A percentile compares a stretch with the other conserved stretches of the same genome.
Evolutionary conservation across 2,888 invertebrate genomes (phyloP).

Genomic region (Volucella zonaria): DNA sequence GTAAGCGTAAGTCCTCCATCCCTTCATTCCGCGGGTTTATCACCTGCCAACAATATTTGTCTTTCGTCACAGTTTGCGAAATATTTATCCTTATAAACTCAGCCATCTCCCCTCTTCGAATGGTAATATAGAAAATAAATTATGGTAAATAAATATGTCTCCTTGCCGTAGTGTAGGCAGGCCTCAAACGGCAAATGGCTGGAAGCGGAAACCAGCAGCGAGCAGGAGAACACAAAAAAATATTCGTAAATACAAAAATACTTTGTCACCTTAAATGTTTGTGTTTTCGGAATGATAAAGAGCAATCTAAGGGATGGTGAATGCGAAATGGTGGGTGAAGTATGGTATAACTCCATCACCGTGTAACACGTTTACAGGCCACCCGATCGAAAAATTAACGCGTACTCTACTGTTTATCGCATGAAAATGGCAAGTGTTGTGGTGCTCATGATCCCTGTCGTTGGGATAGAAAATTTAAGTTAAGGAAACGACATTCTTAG

Average conservation of each 20-base stretch:
- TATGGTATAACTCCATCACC: not conserved
- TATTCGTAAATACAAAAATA: not conserved
- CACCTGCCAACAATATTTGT: slow-evolving; percentile 38
- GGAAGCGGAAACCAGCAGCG: slow-evolving; percentile 9
- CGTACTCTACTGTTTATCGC: slow-evolving; percentile 22
- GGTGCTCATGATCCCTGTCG: not conserved
- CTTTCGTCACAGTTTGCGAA: not conserved
- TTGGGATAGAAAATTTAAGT: slow-evolving; percentile 9
- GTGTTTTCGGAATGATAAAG: slow-evolving; percentile 2
- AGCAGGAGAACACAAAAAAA: not conserved
- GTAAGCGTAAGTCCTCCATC: not conserved
- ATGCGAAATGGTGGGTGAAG: not conserved
- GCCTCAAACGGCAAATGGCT: slow-evolving; percentile 32
- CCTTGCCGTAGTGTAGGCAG: slow-evolving; percentile 5
- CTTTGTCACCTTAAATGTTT: not conserved
- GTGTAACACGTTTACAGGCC: not conserved
- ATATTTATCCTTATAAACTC: not conserved
- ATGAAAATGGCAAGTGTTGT: slow-evolving; percentile 32
- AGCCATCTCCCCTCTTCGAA: not conserved
- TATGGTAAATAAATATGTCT: slow-evolving; percentile 49
- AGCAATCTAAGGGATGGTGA: not conserved
- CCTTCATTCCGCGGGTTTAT: slow-evolving; percentile 26
- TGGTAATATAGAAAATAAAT: slow-evolving; percentile 26
- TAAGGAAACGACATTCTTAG: not conserved
- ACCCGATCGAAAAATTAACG: slow-evolving; percentile 15